Evolutionary conservation across 2,113 vertebrate genomes (phyloP), one percentile per base, ranked within the genome.

Genomic region (Bambusicola thoracicus): DNA sequence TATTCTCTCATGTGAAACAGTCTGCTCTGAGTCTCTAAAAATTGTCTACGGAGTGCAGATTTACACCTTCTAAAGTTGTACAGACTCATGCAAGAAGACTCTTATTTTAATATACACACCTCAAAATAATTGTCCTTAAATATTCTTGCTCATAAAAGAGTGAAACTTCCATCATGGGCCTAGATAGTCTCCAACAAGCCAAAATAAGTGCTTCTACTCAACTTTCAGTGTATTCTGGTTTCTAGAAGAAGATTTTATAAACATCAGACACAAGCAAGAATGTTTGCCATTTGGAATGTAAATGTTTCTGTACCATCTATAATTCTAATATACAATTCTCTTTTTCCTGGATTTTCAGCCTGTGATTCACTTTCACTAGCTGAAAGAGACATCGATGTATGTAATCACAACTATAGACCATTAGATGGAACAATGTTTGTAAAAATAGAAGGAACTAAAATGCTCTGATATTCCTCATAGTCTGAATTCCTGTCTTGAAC

Each of bases 101-200:
- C 48, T 53, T 89, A 59, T 94, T 96, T 59, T 92, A 90, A 96
- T 77, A n/a, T 77, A 49, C 85, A 55, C 32, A 88, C 87, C 66
- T 83, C 78, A 78, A 92, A 85, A 61, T 61, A 85, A 27, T 77
- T 67, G 55, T 82, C 66, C 86, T 95, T 96, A 83, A 88, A 94
- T 90, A 61, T 92, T 80, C 66, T 94, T 92, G 62, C 51, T 89
- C 74, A 92, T 97, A 63, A 90, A 97, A 93, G 49, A 88, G 13
- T 88, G 81, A 94, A 95, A 94, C 82, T 94, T 53, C 17, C 83
- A 55, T 89, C 59, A 75, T 84, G 65, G 79, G 51, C 70, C 70
- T 92, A 76, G 51, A 74, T 80, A 94, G 78, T 90, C 51, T 93
- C 85, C 83, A 96, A 74, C 13, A 81, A 81, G 67, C 62, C 61